Evolutionary conservation across 2,888 invertebrate species (phyloP), one percentile per base, ranked within the genome.

Genomic region (Sussaba pulchella): DNA sequence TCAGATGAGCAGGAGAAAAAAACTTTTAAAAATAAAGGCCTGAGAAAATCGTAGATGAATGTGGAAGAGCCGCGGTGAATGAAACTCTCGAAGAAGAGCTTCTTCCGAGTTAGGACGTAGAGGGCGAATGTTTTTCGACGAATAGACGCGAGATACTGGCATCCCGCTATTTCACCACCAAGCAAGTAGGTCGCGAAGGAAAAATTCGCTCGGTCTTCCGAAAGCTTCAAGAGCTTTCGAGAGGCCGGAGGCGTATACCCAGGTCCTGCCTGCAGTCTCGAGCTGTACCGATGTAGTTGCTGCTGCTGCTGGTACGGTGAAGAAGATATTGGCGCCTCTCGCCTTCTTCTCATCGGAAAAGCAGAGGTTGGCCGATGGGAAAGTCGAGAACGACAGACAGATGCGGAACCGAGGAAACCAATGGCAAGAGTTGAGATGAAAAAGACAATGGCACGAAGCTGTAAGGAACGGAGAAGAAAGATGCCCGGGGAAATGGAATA

Each of bases 401-500:
- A 52, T 54, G 63, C 24, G 78, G 45, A 67, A 78, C 47, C 26
- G 66, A 24, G 70, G 36, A 67, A 69, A 50, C 70, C 26, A 47
- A 76, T 6, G 21, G 12, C 47, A 26, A 39, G 41, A 14, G 21
- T 36, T 54, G 64, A 57, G 69, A 73, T 47, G 73, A 50, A 41
- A 57, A 77, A 59, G 64, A 70, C 39, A 41, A 75, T 70, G 75
- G 39, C 70, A 59, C n/a, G 31, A 59, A 63, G 59, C 8, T 47
- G 61, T 36, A 43, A 39, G 19, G 17, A 41, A 19, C 36, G 10
- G 36, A 26, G n/a, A 21, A 63, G 66, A 50, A 54, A 76, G 72
- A 80, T 36, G 31, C 59, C 24, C n/a, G 63, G 61, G 82, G 82
- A 87, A 88, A 88, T 88, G 85, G 87, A 87, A 88, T 86, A 88